phyloP scores from a whole-genome alignment of 2,888 invertebrate species.

The Eumerus sabulonum region DNA sequence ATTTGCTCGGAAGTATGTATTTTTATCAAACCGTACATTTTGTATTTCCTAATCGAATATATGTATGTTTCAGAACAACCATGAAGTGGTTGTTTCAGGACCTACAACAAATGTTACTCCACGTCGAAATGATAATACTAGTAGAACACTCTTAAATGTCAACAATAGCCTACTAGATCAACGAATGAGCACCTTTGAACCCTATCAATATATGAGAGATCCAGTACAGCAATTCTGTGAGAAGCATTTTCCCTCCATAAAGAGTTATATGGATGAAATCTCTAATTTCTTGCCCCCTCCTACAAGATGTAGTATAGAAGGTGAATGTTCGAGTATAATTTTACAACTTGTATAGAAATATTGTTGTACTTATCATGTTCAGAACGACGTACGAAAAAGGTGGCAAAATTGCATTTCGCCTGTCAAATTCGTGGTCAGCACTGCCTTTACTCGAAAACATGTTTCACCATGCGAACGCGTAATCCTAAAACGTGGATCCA shows the following conservation, averaged over 20 bases:
- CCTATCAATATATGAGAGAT: conserved; percentile 91
- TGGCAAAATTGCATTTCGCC: conserved; percentile 92
- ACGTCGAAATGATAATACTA: conserved; percentile 86
- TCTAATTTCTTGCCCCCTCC: conserved; percentile 92
- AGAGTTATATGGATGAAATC: conserved; percentile 93
- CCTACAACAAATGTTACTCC: conserved; percentile 83
- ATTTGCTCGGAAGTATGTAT: conserved; percentile 63
- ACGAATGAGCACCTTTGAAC: conserved; percentile 92
- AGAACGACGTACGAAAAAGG: conserved; percentile 91
- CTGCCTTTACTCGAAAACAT: conserved; percentile 91
- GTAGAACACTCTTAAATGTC: conserved; percentile 86
- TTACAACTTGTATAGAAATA: conserved; percentile 25
- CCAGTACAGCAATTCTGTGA: conserved; percentile 97
- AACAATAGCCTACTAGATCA: conserved; percentile 79
- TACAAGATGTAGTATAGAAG: conserved; percentile 95
- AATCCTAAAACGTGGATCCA: conserved; percentile 95
- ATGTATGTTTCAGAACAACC: conserved; percentile 69
- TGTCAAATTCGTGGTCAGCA: conserved; percentile 91
- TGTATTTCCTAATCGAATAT: not conserved
- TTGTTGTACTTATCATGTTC: not conserved
- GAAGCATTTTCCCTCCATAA: conserved; percentile 95
- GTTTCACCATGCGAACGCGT: conserved; percentile 88
- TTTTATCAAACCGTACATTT: not conserved
- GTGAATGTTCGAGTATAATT: conserved; percentile 80
- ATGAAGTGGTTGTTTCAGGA: conserved; percentile 81